Conservation (phyloP, 2,797 vertebrate genomes). For the Macropus fuliginosus region DNA sequence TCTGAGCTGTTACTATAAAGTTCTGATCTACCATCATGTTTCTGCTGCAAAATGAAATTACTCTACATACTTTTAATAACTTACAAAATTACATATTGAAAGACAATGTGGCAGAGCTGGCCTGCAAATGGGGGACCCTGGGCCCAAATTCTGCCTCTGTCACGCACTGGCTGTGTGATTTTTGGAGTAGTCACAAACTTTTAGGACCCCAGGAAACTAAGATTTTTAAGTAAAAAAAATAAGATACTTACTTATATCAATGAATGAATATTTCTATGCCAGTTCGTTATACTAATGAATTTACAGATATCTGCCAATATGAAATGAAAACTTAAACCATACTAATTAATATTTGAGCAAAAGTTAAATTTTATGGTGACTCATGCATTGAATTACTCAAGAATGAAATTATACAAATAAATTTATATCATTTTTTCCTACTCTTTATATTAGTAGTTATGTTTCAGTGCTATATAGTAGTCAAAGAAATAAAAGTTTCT, state of each 20-base stretch:
- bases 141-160: background rate
- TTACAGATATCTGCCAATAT: background rate
- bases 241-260: background rate
- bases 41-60: slow-evolving; percentile 56
- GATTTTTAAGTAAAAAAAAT: background rate
- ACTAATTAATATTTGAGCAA: slow-evolving; percentile 73
- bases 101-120: background rate
- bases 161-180: background rate
- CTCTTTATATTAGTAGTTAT: slow-evolving; percentile 56
- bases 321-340: background rate
- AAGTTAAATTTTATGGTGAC: slow-evolving; percentile 66
- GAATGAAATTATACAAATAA: slow-evolving; percentile 54
- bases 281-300: background rate
- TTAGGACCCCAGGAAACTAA: background rate
- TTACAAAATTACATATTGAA: slow-evolving; percentile 14
- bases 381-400: slow-evolving; percentile 69
- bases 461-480: slow-evolving; percentile 51
- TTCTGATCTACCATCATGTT: slow-evolving; percentile 17
- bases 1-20: slow-evolving; percentile 51
- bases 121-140: background rate
- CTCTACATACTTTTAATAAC: slow-evolving; percentile 56
- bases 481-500: slow-evolving; percentile 69
- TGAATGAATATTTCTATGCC: background rate
- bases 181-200: background rate
- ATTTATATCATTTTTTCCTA: slow-evolving; percentile 51